Base-by-base conservation (phyloP, 2,113 vertebrate species). In the Galemys pyrenaicus region DNA sequence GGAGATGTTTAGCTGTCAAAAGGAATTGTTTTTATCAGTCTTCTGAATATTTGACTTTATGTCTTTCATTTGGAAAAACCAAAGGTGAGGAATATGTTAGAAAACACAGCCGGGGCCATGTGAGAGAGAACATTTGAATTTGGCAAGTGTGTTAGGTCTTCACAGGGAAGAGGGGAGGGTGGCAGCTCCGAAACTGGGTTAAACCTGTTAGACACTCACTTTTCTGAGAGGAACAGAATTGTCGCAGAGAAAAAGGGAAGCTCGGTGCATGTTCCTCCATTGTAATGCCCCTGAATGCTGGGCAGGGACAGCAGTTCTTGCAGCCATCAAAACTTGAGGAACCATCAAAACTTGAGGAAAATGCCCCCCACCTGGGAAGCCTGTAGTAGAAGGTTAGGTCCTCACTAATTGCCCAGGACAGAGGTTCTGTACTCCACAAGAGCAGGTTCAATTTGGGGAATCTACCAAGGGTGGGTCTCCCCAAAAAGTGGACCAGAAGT, bases 401-500 rank as follows among this genome's bases (percentile, higher is more conserved):
- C 16, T 79, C 13, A 8, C 30, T 28, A 2, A 5, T 20, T 44
- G 6, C 19, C 9, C 4, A 44, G 32, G 30, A 6, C 4, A 6
- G n/a, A 51, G 28, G 28, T 41, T 73, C 65, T n/a, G 39, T 56
- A 74, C 58, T 58, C 12, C 26, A 49, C 12, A 28, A 4, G 10
- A 1, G 6, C 4, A 3, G 9, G 16, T 49, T 28, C 30, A 37
- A 16, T 16, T 44, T 46, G 24, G 13, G 73, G 35, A 10, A 9
- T 80, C 39, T 67, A 7, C n/a, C 54, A 39, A 30, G 1, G 1
- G 2, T 46, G 56, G 22, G 6, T 67, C 51, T 22, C 17, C 12
- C 2, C 37, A 49, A 24, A 58, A 35, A 71, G 30, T 10, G 39
- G 35, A 75, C 0, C 0, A 7, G 28, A 83, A 82, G 20, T 2